Base-by-base conservation (phyloP, 2,113 vertebrate species). In the Cololabis saira region DNA sequence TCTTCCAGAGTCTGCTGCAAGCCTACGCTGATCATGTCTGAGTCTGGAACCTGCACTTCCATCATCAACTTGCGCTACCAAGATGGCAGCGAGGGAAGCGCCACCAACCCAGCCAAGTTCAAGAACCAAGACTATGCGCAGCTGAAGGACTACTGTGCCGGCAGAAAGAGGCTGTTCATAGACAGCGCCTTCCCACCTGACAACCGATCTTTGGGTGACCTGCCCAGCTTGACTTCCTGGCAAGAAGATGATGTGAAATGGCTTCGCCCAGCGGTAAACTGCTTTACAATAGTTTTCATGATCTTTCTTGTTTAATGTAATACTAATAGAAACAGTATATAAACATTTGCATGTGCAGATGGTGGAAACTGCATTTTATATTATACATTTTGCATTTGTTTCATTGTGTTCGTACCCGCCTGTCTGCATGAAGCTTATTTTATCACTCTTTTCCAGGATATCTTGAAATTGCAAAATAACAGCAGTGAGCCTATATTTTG, bases 41-140 rank as follows among this genome's bases (percentile, higher is more conserved):
- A 9, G 12, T 9, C 30, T 52, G 65, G 51, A 45, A 50, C 9
- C 1, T 82, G 75, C 76, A 76, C 83, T 41, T 21, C 33, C 2
- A 41, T 84, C 65, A 45, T 84, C 67, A 85, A 85, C 74, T 3
- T 87, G 64, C 47, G 12, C 3, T 86, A 78, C 56, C 67, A 4
- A 0, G 67, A 67, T 14, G 83, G 81, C 24, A 74, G 54, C 0
- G 67, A 78, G 47, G 86, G 86, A 7, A 81, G 81, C 30, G 0
- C 61, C 15, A 63, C 64, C 51, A 88, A 82, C 44, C 83, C 86
- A 1, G 71, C 53, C 8, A 82, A 63, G 55, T 88, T 42, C 19
- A 65, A 67, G 10, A 30, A 66, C 52, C 86, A 88, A 2, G 81
- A 84, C 56, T 86, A 48, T 0, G 15, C 40, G 0, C 64, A 80